Conservation (phyloP, 2,113 vertebrate species). For the Salvelinus namaycush region DNA sequence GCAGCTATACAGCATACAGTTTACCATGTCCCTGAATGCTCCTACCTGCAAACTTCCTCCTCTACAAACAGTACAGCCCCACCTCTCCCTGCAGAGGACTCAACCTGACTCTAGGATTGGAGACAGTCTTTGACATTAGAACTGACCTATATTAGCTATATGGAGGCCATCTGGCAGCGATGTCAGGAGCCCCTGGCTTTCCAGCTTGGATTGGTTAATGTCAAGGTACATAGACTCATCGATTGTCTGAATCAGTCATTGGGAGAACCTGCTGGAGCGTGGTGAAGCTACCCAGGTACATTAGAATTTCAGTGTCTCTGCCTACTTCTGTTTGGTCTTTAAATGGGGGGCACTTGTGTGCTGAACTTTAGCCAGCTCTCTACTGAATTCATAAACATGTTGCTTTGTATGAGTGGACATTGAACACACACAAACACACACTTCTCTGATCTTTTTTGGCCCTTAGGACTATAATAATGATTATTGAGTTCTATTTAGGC, state of each 20-base stretch:
- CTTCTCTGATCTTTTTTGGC: not conserved
- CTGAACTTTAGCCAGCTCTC: constrained; percentile 40
- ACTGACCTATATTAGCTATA: constrained; percentile 23
- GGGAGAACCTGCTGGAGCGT: constrained; percentile 52
- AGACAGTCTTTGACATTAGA: constrained; percentile 20
- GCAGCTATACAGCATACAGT: no score
- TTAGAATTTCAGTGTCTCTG: constrained; percentile 51
- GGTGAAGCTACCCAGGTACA: constrained; percentile 24
- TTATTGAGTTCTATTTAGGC: constrained; percentile 9
- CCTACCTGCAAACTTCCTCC: not conserved
- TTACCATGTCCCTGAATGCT: no score
- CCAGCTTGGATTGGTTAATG: constrained; percentile 58
- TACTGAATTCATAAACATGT: constrained; percentile 27
- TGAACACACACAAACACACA: not conserved
- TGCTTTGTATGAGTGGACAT: no score
- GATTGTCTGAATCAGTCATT: constrained; percentile 55
- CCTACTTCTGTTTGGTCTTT: constrained; percentile 1
- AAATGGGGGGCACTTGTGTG: constrained; percentile 18
- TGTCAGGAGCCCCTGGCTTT: constrained; percentile 25
- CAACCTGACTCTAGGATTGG: not conserved
- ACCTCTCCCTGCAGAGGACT: not conserved
- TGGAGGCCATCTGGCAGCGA: constrained; percentile 6
- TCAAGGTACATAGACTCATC: constrained; percentile 49
- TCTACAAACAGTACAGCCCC: not conserved
- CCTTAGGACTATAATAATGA: constrained; percentile 16